Conservation (phyloP, 2,888 invertebrate genomes). For the Phanerotoma sp. region DNA sequence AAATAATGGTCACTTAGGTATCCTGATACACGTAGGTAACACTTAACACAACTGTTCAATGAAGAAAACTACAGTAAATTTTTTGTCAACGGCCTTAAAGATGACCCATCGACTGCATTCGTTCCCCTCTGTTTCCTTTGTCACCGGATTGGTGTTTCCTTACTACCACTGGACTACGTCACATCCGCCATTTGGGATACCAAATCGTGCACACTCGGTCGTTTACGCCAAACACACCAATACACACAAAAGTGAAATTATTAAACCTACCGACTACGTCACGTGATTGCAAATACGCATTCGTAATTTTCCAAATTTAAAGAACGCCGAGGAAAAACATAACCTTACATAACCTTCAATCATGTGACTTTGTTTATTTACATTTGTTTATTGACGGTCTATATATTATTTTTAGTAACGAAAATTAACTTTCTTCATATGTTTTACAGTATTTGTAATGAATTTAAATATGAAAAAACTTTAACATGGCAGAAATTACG, state of each 20-base stretch:
- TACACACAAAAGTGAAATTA: too few species aligned
- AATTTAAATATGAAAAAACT: slow-evolving; percentile 1
- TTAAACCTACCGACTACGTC: too few species aligned
- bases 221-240: too few species aligned
- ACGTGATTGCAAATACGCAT: slow-evolving; percentile 3
- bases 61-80: slow-evolving; percentile 3
- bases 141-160: slow-evolving; percentile 11
- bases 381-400: too few species aligned
- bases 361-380: slow-evolving; percentile 3
- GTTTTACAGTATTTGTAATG: too few species aligned
- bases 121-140: slow-evolving; percentile 8
- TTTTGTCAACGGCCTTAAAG: slow-evolving; percentile 29
- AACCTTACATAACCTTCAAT: neutral
- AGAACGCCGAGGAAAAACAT: too few species aligned
- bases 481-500: slow-evolving; percentile 37
- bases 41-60: neutral
- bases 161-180: slow-evolving; percentile 7
- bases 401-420: too few species aligned
- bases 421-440: too few species aligned
- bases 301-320: too few species aligned
- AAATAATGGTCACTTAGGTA: slow-evolving; percentile 3
- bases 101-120: slow-evolving; percentile 25
- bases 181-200: slow-evolving; percentile 11
- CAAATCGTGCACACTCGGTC: neutral
- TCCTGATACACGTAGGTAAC: neutral